Evolutionary conservation across 1,140 invertebrate genomes (phyloP).

Genomic region (Dryas iulia): DNA sequence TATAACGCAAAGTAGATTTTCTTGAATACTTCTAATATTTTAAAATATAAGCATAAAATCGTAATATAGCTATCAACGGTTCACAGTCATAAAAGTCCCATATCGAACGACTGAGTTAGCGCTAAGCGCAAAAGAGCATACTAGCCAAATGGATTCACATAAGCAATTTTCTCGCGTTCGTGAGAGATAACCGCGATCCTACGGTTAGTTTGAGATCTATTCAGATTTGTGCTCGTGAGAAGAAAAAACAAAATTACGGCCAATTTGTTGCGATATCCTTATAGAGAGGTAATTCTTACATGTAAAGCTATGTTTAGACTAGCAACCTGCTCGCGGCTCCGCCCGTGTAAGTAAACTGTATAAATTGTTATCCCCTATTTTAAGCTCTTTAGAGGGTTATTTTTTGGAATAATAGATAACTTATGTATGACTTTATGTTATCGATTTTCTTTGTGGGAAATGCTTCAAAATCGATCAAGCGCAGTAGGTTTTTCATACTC

Average conservation of each 20-base stretch:
- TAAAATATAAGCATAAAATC: conserved; percentile 7
- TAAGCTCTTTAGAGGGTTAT: no score
- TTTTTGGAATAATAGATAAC: no score
- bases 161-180: conserved; percentile 63
- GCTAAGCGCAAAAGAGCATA: conserved; percentile 27
- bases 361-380: no score
- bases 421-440: no score
- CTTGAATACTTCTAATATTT: neutral
- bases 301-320: no score
- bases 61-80: conserved; percentile 16
- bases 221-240: conserved; percentile 69
- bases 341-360: no score
- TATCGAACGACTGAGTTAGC: conserved; percentile 18
- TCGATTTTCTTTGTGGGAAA: no score
- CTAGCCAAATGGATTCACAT: conserved; percentile 50
- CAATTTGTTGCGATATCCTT: conserved; percentile 73
- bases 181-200: conserved; percentile 55
- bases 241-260: conserved; percentile 74
- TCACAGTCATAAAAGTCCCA: conserved; percentile 30
- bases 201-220: conserved; percentile 50
- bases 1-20: neutral
- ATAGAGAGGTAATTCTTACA: conserved; percentile 67
- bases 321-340: no score
- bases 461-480: no score
- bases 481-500: no score